phyloP scores from a whole-genome alignment of 2,797 vertebrate genomes.

The Urophycis tenuis region DNA sequence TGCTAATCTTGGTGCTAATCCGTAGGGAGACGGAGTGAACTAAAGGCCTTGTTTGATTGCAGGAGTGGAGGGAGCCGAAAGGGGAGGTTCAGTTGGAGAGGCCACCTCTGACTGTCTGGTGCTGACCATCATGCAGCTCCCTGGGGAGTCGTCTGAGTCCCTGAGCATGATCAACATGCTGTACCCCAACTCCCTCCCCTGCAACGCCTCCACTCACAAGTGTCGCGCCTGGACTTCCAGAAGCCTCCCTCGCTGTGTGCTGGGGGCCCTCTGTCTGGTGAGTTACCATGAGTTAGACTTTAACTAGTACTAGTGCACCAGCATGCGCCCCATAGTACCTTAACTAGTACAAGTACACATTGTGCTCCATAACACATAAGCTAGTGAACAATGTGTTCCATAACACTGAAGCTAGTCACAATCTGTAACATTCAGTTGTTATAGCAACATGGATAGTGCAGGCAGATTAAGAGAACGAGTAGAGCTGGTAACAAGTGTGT shows the following conservation, averaged over 20 bases:
- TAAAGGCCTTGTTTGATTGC: conserved; percentile 16
- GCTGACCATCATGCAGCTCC: conserved; percentile 84
- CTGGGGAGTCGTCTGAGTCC: conserved; percentile 72
- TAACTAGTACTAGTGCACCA: too few relatives aligned
- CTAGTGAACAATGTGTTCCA: too few relatives aligned
- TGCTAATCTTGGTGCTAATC: background rate
- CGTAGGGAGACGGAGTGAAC: background rate
- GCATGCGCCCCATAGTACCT: too few relatives aligned
- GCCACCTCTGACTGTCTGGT: conserved; percentile 76
- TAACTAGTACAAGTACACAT: too few relatives aligned
- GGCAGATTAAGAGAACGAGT: background rate
- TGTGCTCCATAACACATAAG: too few relatives aligned
- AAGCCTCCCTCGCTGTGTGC: conserved; percentile 75
- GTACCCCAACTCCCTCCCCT: conserved; percentile 74
- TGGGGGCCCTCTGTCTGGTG: conserved; percentile 79
- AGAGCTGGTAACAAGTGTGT: background rate
- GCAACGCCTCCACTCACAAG: conserved; percentile 67
- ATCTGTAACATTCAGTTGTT: background rate
- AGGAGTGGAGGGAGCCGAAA: conserved; percentile 30
- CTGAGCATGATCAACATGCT: conserved; percentile 77
- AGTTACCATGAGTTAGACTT: conserved; percentile 27
- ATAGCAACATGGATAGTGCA: background rate
- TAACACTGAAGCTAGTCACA: too few relatives aligned
- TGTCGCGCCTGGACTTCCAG: conserved; percentile 71
- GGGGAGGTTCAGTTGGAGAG: conserved; percentile 3